Base-by-base conservation (phyloP, 2,888 invertebrate species). In the Drosophila mayaguana region DNA sequence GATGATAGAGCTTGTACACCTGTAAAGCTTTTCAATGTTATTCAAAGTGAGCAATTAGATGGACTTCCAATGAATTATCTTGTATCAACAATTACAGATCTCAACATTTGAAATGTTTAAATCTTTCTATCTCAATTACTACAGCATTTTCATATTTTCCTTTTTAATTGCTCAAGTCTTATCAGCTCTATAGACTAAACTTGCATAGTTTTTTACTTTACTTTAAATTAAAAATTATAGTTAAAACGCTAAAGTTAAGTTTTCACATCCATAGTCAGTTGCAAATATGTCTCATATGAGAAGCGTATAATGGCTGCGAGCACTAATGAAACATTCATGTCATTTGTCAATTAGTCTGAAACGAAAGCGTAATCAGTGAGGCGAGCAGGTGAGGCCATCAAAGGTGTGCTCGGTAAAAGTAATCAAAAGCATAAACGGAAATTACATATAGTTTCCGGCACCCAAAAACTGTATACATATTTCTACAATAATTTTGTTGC, bases 1-100 rank as follows among this genome's bases (percentile, higher is more conserved):
- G 5, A 40, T 71, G 40, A 42, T 72, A 8, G 36, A 25, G 63
- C 28, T 57, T 42, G 20, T 36, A 6, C 32, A 7, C 45, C 22
- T 32, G 9, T 32, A 32, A 32, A 11, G 32, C 32, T 32, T 32
- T 32, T 32, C 32, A 32, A 32, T 32, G 32, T 28, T 28, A 28
- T 28, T 25, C 25, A 25, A 5, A 25, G 6, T 28, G 28, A 28
- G 28, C 28, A 28, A 28, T 28, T 28, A 28, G 28, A 28, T 8
- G 28, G 28, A 45, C 2, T 4, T 25, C 14, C 3, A 16, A 16
- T 14, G 1, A 14, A 9, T 16, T 16, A 25, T 5, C 3, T 25
- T 2, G 0, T 9, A 46, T 16, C 8, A 46, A 1, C 46, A 46
- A 16, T 46, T 16, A 25, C 1, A 25, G n/a, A 16, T 16, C n/a